phyloP scores from a whole-genome alignment of 2,797 vertebrate genomes.

The Chromobotia macracanthus region DNA sequence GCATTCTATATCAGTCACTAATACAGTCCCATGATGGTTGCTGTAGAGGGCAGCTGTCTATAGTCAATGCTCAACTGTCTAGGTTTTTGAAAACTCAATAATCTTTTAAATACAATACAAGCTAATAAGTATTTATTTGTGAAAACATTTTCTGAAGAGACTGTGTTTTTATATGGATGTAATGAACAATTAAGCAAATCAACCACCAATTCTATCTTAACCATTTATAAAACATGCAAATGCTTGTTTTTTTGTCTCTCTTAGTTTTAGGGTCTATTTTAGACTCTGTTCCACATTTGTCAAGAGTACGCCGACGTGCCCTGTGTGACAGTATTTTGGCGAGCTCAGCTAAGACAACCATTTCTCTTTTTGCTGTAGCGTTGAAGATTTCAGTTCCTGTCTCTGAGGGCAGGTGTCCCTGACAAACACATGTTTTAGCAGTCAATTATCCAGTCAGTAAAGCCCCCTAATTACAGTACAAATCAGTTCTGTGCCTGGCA shows the following conservation, averaged over 20 bases:
- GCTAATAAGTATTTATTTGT: neutral
- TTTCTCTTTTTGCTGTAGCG: conserved; percentile 2
- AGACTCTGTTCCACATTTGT: neutral
- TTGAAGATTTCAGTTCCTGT: conserved; percentile 12
- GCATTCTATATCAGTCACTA: neutral
- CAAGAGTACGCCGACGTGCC: neutral
- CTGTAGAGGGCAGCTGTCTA: neutral
- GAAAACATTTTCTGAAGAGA: conserved; percentile 5
- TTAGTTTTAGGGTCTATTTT: neutral
- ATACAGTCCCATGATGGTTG: neutral
- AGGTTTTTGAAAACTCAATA: neutral
- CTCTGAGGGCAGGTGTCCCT: conserved; percentile 36
- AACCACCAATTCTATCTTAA: neutral
- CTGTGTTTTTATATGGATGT: conserved; percentile 8
- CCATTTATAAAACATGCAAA: neutral
- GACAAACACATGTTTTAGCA: conserved; percentile 43
- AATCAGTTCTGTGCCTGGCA: conserved; percentile 28
- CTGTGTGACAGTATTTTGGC: conserved; percentile 15
- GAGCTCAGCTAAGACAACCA: neutral
- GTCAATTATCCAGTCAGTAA: conserved; percentile 46
- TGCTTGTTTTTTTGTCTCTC: neutral
- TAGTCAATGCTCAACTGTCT: too few relatives aligned
- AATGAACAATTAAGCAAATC: conserved; percentile 1
- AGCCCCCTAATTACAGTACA: conserved; percentile 42
- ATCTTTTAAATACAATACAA: neutral